Percentiles rank a stretch among this genome's conserved stretches.
Evolutionary conservation across 2,113 vertebrate species (phyloP).

Genomic region (Cyanistes caeruleus): DNA sequence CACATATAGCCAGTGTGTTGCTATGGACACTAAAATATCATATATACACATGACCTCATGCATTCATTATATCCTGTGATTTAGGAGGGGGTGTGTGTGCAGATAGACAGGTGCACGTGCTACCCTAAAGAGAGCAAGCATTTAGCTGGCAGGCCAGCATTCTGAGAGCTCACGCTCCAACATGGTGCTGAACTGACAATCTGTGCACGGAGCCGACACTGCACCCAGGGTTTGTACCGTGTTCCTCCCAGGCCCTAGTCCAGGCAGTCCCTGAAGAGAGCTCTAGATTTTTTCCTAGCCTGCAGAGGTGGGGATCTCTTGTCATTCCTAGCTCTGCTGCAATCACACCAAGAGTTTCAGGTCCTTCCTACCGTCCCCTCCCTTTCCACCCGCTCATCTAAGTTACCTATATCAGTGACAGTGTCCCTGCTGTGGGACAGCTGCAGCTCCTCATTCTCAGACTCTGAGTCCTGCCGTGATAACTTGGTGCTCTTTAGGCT

Average conservation of each 20-base stretch:
- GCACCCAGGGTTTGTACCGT: neutral
- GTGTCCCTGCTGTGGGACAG: constrained; percentile 98
- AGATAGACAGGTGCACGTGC: neutral
- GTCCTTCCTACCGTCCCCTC: constrained; percentile 73
- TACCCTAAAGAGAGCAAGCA: neutral
- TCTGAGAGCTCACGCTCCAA: constrained; percentile 39
- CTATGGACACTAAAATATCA: neutral
- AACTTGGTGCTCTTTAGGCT: constrained; percentile 99
- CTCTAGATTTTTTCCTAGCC: neutral
- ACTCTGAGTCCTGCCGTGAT: constrained; percentile 97
- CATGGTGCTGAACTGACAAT: constrained; percentile 1
- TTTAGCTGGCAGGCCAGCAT: constrained; percentile 35
- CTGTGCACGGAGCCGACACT: neutral
- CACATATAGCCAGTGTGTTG: neutral
- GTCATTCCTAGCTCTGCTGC: constrained; percentile 30
- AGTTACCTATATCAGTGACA: constrained; percentile 96
- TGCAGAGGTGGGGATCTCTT: neutral
- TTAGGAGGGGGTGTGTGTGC: neutral
- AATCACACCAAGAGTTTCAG: constrained; percentile 7
- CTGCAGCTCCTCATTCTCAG: constrained; percentile 95
- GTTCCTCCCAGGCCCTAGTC: neutral
- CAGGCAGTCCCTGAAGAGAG: neutral
- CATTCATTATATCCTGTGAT: neutral
- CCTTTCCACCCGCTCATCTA: constrained; percentile 77
- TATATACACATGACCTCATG: neutral